phyloP scores from a whole-genome alignment of 2,113 vertebrate species.

The Strix uralensis region DNA sequence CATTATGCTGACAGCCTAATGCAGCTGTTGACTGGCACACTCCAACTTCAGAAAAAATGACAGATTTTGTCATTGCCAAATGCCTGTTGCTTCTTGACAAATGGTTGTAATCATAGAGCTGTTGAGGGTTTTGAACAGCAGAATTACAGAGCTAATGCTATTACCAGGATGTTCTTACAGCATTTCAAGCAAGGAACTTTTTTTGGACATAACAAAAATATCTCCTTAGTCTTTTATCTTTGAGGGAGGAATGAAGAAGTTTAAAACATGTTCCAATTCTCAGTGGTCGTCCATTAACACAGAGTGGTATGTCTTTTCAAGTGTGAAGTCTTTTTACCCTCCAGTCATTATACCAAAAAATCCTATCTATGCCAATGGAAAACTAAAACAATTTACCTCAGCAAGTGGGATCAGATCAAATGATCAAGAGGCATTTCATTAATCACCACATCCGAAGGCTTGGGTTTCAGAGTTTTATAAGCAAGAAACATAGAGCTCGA shows the following conservation, averaged over 20 bases:
- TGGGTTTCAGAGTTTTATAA: constrained; percentile 74
- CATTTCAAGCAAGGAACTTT: neutral
- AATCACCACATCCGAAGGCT: constrained; percentile 74
- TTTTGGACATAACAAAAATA: constrained; percentile 42
- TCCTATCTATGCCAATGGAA: constrained; percentile 68
- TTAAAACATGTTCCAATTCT: constrained; percentile 40
- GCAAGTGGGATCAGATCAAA: constrained; percentile 68
- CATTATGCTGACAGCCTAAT: constrained; percentile 67
- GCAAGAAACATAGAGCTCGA: constrained; percentile 62
- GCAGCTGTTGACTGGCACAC: constrained; percentile 89
- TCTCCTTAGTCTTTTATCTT: constrained; percentile 47
- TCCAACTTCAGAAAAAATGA: constrained; percentile 80
- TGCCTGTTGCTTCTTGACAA: constrained; percentile 75
- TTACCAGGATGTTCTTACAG: neutral
- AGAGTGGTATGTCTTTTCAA: constrained; percentile 59
- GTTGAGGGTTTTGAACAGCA: constrained; percentile 46
- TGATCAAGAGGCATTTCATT: constrained; percentile 72
- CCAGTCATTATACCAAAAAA: constrained; percentile 64
- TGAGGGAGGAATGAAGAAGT: constrained; percentile 34
- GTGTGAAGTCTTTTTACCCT: constrained; percentile 60
- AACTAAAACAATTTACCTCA: constrained; percentile 74
- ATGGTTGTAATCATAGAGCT: constrained; percentile 67
- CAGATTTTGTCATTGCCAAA: constrained; percentile 82
- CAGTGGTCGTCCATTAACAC: constrained; percentile 28
- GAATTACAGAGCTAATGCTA: constrained; percentile 21